Conservation (phyloP, 1,140 invertebrate genomes). For the Camponotus pennsylvanicus region DNA sequence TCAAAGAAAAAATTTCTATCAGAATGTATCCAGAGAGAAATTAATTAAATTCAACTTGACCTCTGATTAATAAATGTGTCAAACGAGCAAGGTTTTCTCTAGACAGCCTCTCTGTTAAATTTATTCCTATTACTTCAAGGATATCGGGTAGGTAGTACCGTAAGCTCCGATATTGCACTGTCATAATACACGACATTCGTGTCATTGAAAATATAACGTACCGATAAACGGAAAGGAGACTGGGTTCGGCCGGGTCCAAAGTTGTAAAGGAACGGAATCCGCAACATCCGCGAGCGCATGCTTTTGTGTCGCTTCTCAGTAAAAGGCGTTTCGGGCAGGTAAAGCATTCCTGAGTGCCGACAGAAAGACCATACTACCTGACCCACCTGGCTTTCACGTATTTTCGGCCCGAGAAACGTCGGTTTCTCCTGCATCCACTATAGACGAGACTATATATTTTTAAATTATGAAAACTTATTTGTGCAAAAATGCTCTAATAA, state of each 20-base stretch:
- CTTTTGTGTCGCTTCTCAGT: conserved; percentile 65
- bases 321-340: conserved; percentile 75
- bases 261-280: conserved; percentile 57
- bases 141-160: background rate
- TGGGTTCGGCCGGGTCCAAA: background rate
- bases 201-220: conserved; percentile 42
- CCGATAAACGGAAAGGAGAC: conserved; percentile 10
- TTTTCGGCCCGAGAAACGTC: conserved; percentile 47
- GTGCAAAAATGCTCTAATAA: background rate
- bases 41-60: background rate
- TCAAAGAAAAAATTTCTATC: background rate
- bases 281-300: conserved; percentile 29
- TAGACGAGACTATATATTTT: background rate
- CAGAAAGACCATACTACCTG: conserved; percentile 74
- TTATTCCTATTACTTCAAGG: conserved; percentile 59
- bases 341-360: conserved; percentile 72
- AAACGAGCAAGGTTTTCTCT: background rate
- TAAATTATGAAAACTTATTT: conserved; percentile 9
- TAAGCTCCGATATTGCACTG: background rate
- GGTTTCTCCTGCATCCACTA: conserved; percentile 49
- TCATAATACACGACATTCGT: background rate
- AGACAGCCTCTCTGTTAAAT: background rate
- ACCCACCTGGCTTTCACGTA: conserved; percentile 79
- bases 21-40: background rate
- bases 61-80: background rate